Base-by-base conservation (phyloP, 2,113 vertebrate species). In the Hystrix brachyura region DNA sequence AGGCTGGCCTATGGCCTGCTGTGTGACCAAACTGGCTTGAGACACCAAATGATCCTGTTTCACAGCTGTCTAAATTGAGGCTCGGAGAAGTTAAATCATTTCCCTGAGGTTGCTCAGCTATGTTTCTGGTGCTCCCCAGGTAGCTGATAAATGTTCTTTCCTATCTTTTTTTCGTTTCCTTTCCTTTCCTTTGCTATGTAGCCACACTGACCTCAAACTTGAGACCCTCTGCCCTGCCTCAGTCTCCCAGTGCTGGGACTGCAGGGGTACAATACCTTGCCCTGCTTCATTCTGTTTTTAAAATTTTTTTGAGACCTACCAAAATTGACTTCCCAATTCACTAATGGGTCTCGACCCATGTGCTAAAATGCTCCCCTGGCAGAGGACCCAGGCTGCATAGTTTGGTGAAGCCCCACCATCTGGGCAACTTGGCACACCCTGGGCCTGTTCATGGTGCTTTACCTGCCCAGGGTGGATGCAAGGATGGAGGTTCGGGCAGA, bases 1-100 rank as follows among this genome's bases (percentile, higher is more conserved):
- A 34, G 34, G 79, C 59, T 17, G 18, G 18, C 0, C 7, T 18
- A 7, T 3, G 8, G 32, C 5, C 18, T 4, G 14, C 25, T 4
- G 29, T 5, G 29, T 4, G 34, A 38, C 27, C 18, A 25, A 51
- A 19, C 11, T 5, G 67, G 25, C 29, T 62, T 43, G 64, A 72
- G 34, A 34, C 25, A 51, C 17, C 46, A 78, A 79, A 82, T 17
- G 29, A 53, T 25, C 29, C 17, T 23, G 12, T 55, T 46, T 59
- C 84, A 17, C 38, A 86, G 64, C 38, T 81, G 86, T 80, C 38
- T 59, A 43, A 51, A 81, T 72, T 8, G 34, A 87, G 88, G 76
- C 83, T 72, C 38, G 38, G 80, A 51, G 55, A 85, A 48, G 17
- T 81, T 25, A 55, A 74, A 86, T 85, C 55, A 59, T 76, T 29